A percentile compares a stretch with the other conserved stretches of the same genome.
Conservation (phyloP, 2,797 vertebrate species). For the Argya squamiceps region DNA sequence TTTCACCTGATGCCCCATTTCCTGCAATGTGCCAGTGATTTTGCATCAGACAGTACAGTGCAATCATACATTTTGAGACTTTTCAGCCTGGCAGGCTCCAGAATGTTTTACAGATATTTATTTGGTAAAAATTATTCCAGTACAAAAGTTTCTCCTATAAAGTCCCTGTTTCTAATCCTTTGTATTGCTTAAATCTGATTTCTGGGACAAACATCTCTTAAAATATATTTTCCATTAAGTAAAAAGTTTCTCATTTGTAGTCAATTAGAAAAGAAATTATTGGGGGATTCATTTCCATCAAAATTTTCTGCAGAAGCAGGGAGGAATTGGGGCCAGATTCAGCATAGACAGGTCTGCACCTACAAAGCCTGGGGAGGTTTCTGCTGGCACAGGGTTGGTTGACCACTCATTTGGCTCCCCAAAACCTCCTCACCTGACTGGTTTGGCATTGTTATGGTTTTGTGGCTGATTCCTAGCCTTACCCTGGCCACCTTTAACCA, state of each 20-base stretch:
- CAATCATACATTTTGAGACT: neutral
- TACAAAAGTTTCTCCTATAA: neutral
- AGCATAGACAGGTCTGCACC: neutral
- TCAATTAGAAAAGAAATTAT: neutral
- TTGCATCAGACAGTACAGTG: neutral
- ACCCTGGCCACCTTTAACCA: fast-evolving
- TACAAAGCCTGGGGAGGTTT: neutral
- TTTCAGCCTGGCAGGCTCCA: neutral
- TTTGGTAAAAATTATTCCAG: neutral
- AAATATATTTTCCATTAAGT: neutral
- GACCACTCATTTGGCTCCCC: neutral
- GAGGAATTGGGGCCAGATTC: neutral
- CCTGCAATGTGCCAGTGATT: neutral
- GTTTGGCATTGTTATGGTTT: neutral
- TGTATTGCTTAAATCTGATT: neutral
- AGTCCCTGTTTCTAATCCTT: neutral
- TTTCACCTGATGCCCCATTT: neutral
- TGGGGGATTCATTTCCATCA: neutral
- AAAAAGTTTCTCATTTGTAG: neutral
- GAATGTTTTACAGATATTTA: neutral
- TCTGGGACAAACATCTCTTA: neutral
- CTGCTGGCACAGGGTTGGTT: neutral
- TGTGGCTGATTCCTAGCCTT: neutral
- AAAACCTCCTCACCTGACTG: neutral
- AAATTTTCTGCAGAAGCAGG: neutral